phyloP scores from a whole-genome alignment of 2,888 invertebrate species.

The Axea sp. region DNA sequence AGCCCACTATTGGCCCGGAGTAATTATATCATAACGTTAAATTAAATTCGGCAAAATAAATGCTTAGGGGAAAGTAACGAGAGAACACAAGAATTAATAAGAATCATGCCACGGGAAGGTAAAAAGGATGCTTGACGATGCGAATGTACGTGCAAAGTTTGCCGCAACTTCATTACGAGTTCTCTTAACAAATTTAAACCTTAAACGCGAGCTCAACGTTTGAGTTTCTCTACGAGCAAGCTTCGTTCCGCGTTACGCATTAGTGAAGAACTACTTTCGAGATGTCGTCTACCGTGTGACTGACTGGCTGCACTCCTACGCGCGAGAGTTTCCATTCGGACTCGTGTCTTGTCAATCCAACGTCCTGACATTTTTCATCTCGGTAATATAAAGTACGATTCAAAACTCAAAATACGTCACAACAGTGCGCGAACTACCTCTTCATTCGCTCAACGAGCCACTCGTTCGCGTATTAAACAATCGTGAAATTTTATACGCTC shows the following conservation, averaged over 20 bases:
- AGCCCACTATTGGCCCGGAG: too few relatives aligned
- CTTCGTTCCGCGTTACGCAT: slow-evolving; percentile 59
- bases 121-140: slow-evolving; percentile 57
- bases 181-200: slow-evolving; percentile 75
- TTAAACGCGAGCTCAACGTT: slow-evolving; percentile 73
- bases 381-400: slow-evolving; percentile 31
- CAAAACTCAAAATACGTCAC: slow-evolving; percentile 39
- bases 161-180: slow-evolving; percentile 74
- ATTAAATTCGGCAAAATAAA: slow-evolving; percentile 56
- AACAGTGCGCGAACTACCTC: slow-evolving; percentile 14
- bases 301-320: slow-evolving; percentile 51
- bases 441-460: slow-evolving; percentile 30
- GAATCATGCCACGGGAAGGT: slow-evolving; percentile 48
- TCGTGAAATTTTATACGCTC: slow-evolving; percentile 28
- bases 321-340: slow-evolving; percentile 50
- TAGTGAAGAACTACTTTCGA: slow-evolving; percentile 52
- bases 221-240: slow-evolving; percentile 68
- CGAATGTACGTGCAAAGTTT: slow-evolving; percentile 68
- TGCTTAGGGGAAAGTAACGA: slow-evolving; percentile 43
- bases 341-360: slow-evolving; percentile 52
- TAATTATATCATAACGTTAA: slow-evolving; percentile 60
- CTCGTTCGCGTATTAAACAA: slow-evolving; percentile 36
- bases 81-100: slow-evolving; percentile 52
- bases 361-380: slow-evolving; percentile 54
- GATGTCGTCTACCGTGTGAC: slow-evolving; percentile 54